A percentile compares a stretch with the other conserved stretches of the same genome.
phyloP scores from a whole-genome alignment of 2,797 vertebrate genomes.

The Paratrypauchen microcephalus region DNA sequence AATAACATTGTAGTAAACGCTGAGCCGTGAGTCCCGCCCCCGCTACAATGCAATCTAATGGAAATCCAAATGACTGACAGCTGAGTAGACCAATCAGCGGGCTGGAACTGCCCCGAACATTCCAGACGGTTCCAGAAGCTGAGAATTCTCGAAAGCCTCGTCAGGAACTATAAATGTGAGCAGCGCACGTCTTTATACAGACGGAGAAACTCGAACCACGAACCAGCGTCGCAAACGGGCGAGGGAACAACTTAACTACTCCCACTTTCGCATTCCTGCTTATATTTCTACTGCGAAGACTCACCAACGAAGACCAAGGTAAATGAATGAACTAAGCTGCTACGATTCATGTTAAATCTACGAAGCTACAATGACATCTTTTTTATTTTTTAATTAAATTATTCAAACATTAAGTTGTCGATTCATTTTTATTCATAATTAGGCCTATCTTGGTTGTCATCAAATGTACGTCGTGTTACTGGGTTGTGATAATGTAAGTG shows the following conservation, averaged over 20 bases:
- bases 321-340: conserved; percentile 5
- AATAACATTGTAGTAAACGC: neutral
- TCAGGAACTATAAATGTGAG: conserved; percentile 32
- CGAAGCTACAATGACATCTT: neutral
- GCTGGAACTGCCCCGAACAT: conserved; percentile 39
- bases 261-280: neutral
- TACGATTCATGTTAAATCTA: neutral
- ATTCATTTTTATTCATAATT: neutral
- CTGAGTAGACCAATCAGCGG: conserved; percentile 15
- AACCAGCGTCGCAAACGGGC: too few relatives aligned
- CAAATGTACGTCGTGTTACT: neutral
- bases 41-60: conserved; percentile 15
- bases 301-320: conserved; percentile 47
- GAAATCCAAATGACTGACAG: conserved; percentile 37
- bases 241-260: neutral
- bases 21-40: conserved; percentile 17
- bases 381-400: neutral
- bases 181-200: fast-evolving
- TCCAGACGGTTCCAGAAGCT: conserved; percentile 76
- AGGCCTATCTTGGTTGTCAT: neutral
- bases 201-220: neutral
- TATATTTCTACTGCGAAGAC: neutral
- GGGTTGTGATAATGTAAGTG: neutral
- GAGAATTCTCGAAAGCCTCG: conserved; percentile 61
- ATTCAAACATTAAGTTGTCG: too few relatives aligned